These are phyloP conservation scores for Scatophagus argus DNA, from an alignment of 2,113 vertebrate species.

Conservation along the genomic window DNA sequence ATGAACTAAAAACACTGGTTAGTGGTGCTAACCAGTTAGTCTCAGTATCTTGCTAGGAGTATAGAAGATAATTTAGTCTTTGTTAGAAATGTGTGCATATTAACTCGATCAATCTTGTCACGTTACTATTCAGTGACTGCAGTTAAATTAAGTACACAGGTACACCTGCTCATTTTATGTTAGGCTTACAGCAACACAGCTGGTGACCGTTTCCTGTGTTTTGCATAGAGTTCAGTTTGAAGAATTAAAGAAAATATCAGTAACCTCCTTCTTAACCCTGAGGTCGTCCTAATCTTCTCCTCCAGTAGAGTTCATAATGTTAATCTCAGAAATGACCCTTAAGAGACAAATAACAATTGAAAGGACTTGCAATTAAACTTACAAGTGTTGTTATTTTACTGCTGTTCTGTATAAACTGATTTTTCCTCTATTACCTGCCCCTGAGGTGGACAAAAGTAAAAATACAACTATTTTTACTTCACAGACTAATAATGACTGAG, in stretches of 20 bases:
- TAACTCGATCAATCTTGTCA: neutral
- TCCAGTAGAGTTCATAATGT: neutral
- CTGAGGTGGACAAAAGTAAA: neutral
- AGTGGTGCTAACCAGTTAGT: neutral
- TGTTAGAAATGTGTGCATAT: neutral
- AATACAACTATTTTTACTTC: neutral
- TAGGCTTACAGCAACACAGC: constrained; percentile 37
- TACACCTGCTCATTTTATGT: neutral
- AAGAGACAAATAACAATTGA: neutral
- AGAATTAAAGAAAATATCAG: constrained; percentile 47
- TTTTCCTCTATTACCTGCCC: neutral
- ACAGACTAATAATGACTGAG: neutral
- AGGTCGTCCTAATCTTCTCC: neutral
- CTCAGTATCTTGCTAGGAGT: neutral
- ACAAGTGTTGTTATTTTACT: neutral
- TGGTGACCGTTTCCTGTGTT: constrained; percentile 35
- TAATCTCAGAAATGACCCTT: neutral
- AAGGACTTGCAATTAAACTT: neutral
- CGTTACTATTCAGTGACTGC: neutral
- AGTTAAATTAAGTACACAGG: neutral
- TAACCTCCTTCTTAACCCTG: constrained; percentile 4
- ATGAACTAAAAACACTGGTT: neutral
- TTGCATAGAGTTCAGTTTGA: constrained; percentile 29
- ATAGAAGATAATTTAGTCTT: neutral
- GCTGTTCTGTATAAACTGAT: neutral